phyloP scores from a whole-genome alignment of 2,113 vertebrate genomes.

The Oryctolagus cuniculus region DNA sequence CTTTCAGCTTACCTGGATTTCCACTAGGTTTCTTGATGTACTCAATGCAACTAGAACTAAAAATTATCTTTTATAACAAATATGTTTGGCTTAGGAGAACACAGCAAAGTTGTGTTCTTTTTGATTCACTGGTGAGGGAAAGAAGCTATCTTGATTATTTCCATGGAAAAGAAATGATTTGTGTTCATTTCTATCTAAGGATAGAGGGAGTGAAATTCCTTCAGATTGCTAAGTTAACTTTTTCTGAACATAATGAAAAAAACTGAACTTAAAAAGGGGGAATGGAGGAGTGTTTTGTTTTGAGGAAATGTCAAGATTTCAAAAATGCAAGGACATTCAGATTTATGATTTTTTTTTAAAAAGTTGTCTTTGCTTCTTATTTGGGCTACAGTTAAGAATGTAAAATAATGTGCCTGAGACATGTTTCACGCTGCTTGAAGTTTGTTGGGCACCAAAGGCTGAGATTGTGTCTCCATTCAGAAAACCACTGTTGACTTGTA shows the following conservation, averaged over 20 bases:
- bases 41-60: not conserved
- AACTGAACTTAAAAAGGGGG: not conserved
- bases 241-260: constrained; percentile 28
- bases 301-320: not conserved
- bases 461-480: not conserved
- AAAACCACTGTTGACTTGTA: not conserved
- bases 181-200: not conserved
- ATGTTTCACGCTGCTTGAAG: not conserved
- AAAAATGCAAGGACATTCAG: not conserved
- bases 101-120: constrained; percentile 28
- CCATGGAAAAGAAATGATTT: constrained; percentile 43
- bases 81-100: not conserved
- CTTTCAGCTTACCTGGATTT: not conserved
- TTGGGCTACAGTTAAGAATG: not conserved
- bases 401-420: not conserved
- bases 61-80: constrained; percentile 55
- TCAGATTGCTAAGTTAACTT: constrained; percentile 22
- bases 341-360: not conserved
- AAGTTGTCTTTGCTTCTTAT: not conserved
- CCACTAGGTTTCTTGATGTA: not conserved
- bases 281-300: not conserved
- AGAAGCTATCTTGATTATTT: not conserved
- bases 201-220: not conserved
- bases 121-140: not conserved
- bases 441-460: not conserved